A percentile compares a stretch with the other conserved stretches of the same genome.
phyloP scores from a whole-genome alignment of 64 coral and sea anemone species.

The Actinia equina region DNA sequence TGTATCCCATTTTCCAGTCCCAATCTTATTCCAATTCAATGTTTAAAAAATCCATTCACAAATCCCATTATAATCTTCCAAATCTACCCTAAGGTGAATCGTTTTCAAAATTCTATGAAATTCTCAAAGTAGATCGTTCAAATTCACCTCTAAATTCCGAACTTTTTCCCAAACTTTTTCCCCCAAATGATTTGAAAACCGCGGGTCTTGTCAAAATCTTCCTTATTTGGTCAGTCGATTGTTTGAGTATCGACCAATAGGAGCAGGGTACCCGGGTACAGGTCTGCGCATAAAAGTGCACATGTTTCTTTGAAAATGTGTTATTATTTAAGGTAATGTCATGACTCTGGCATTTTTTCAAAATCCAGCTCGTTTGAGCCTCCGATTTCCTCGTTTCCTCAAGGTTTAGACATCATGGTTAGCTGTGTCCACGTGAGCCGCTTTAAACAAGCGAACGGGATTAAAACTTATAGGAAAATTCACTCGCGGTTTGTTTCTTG shows the following conservation, averaged over 20 bases:
- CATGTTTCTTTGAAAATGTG: constrained; percentile 64
- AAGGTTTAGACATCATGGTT: constrained; percentile 29
- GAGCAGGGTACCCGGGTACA: neutral
- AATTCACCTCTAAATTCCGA: neutral
- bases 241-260: constrained; percentile 57
- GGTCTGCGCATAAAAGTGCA: constrained; percentile 31
- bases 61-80: too few species aligned
- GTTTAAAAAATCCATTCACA: too few species aligned
- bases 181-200: neutral
- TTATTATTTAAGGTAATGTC: constrained; percentile 27
- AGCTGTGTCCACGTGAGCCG: constrained; percentile 73
- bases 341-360: constrained; percentile 13
- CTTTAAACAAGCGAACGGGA: constrained; percentile 84
- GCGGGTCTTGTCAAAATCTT: constrained; percentile 18
- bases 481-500: constrained; percentile 83
- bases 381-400: neutral
- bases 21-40: too few species aligned
- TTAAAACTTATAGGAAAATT: constrained; percentile 83
- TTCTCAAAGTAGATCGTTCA: too few species aligned
- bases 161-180: neutral
- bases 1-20: too few species aligned
- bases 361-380: neutral
- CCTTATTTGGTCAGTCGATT: constrained; percentile 68
- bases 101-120: too few species aligned
- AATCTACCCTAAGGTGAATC: too few species aligned